phyloP scores from a whole-genome alignment of 2,797 vertebrate species.

The Cephalopachus bancanus region DNA sequence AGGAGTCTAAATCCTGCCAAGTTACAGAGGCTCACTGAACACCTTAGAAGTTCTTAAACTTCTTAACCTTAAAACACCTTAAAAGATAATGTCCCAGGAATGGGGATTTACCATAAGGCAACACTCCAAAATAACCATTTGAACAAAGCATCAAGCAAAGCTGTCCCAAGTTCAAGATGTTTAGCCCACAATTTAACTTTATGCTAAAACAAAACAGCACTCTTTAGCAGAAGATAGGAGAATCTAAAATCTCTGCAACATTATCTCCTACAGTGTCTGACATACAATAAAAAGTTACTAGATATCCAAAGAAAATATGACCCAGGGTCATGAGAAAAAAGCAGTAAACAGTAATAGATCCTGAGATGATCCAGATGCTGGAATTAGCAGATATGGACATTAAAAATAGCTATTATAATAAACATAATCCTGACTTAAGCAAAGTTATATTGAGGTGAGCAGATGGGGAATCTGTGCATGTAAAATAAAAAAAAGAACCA shows the following conservation, averaged over 20 bases:
- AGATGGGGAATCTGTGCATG: neutral
- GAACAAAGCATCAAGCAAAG: neutral
- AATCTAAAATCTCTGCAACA: neutral
- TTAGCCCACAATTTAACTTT: neutral
- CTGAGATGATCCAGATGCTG: neutral
- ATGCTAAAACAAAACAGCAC: neutral
- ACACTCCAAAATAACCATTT: neutral
- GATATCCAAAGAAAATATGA: neutral
- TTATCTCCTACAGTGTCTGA: neutral
- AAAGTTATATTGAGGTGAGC: neutral
- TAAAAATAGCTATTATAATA: neutral
- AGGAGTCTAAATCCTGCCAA: neutral
- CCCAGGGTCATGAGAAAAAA: neutral
- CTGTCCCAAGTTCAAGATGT: neutral
- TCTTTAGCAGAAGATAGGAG: neutral
- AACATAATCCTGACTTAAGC: neutral
- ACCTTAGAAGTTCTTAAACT: neutral
- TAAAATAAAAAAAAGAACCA: slow-evolving; percentile 41
- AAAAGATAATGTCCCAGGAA: neutral
- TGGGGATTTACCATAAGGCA: neutral
- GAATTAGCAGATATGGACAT: neutral
- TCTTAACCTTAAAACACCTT: too few relatives aligned
- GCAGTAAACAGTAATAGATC: neutral
- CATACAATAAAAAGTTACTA: neutral
- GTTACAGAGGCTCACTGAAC: neutral